Evolutionary conservation across 2,113 vertebrate genomes (phyloP).

Genomic region (Leptobrachium ailaonicum): DNA sequence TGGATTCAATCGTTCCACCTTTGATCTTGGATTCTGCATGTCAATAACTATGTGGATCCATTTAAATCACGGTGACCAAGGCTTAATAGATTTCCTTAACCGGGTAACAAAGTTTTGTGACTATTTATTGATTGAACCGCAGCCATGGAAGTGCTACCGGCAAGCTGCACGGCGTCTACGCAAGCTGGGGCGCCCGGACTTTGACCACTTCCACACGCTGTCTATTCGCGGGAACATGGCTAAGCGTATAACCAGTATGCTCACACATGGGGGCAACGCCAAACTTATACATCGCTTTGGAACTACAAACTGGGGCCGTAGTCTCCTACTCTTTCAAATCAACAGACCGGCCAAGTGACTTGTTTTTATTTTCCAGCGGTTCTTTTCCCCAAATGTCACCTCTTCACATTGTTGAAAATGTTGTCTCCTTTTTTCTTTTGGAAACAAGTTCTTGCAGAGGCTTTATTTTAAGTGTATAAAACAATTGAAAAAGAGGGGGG

Average conservation of each 20-base stretch:
- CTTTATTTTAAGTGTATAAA: no score
- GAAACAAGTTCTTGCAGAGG: no score
- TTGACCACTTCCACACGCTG: conserved; percentile 84
- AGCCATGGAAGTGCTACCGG: conserved; percentile 93
- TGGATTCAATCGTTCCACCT: conserved; percentile 66
- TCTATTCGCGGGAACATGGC: conserved; percentile 78
- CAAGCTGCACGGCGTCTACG: conserved; percentile 85
- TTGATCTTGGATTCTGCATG: conserved; percentile 85
- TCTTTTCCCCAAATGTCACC: not conserved
- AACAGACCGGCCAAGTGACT: conserved; percentile 39
- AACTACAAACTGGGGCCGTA: conserved; percentile 83
- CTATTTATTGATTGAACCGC: conserved; percentile 84
- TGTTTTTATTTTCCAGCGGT: not conserved
- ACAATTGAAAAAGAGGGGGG: no score
- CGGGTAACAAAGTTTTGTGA: conserved; percentile 72
- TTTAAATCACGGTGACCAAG: conserved; percentile 83
- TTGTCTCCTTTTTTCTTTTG: no score
- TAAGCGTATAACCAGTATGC: conserved; percentile 67
- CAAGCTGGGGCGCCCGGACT: conserved; percentile 79
- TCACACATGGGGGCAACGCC: conserved; percentile 78
- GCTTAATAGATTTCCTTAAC: conserved; percentile 76
- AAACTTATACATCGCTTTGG: conserved; percentile 81
- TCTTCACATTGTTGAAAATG: no score
- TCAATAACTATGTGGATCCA: conserved; percentile 97
- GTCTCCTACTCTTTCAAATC: conserved; percentile 79